phyloP scores from a whole-genome alignment of 2,888 invertebrate species.

The Hypselothyrea guttata region DNA sequence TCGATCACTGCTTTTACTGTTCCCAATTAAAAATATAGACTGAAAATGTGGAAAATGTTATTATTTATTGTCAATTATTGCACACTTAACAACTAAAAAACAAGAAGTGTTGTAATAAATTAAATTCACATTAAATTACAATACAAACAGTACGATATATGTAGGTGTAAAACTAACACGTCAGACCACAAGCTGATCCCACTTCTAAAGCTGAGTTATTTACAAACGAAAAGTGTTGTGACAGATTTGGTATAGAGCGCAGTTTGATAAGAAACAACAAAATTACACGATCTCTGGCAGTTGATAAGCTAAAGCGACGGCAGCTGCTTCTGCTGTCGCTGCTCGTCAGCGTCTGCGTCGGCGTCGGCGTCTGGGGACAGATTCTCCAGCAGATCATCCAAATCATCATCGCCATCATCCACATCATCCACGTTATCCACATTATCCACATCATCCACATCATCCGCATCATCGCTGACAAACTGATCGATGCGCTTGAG shows the following conservation, averaged over 20 bases:
- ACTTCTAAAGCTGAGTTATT: slow-evolving; percentile 60
- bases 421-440: slow-evolving; percentile 65
- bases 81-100: slow-evolving; percentile 64
- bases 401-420: slow-evolving; percentile 66
- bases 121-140: slow-evolving; percentile 62
- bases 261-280: slow-evolving; percentile 54
- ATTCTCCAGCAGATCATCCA: slow-evolving; percentile 60
- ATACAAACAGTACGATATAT: slow-evolving; percentile 45
- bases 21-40: neutral
- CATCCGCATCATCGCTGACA: slow-evolving; percentile 66
- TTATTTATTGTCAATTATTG: slow-evolving; percentile 55
- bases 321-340: slow-evolving; percentile 29
- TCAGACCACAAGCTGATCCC: slow-evolving; percentile 23
- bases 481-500: slow-evolving; percentile 75
- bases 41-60: slow-evolving; percentile 10
- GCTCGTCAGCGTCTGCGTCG: slow-evolving; percentile 33
- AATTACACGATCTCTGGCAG: too few species aligned
- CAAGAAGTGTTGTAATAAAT: slow-evolving; percentile 40
- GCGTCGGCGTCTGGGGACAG: slow-evolving; percentile 39
- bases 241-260: slow-evolving; percentile 81
- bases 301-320: slow-evolving; percentile 35
- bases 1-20: slow-evolving; percentile 1
- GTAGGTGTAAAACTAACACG: slow-evolving; percentile 41
- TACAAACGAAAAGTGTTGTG: slow-evolving; percentile 70
- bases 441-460: slow-evolving; percentile 65